These are phyloP conservation scores for Girardinus metallicus DNA, from an alignment of 2,797 vertebrate species.

Conservation along the genomic window DNA sequence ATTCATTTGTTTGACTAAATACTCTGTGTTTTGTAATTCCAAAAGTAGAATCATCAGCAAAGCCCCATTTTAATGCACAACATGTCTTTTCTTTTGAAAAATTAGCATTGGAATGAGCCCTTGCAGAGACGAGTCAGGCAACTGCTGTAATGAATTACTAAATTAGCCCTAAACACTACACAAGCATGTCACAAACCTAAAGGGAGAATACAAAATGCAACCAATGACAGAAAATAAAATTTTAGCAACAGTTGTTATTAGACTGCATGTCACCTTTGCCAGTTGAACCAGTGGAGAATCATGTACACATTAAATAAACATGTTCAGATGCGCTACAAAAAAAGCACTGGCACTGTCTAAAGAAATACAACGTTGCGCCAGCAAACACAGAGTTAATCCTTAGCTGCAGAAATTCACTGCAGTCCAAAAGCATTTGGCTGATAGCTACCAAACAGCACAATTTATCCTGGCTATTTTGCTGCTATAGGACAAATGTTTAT, in stretches of 20 bases:
- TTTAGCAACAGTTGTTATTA: conserved; percentile 70
- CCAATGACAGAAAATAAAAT: conserved; percentile 69
- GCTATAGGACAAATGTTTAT: conserved; percentile 71
- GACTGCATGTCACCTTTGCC: conserved; percentile 64
- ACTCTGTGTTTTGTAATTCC: conserved; percentile 45
- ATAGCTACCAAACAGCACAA: conserved; percentile 85
- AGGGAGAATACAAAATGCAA: conserved; percentile 70
- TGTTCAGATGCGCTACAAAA: conserved; percentile 72
- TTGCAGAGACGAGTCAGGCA: conserved; percentile 84
- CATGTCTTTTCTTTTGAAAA: conserved; percentile 76
- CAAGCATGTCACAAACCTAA: conserved; percentile 77
- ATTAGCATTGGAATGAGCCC: conserved; percentile 81
- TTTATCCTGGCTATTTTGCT: conserved; percentile 72
- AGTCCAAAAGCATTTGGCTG: conserved; percentile 84
- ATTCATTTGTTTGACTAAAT: conserved; percentile 78
- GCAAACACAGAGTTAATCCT: conserved; percentile 84
- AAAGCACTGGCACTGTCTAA: conserved; percentile 71
- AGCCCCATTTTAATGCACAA: conserved; percentile 77
- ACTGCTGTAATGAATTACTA: conserved; percentile 83
- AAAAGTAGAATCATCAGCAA: conserved; percentile 76
- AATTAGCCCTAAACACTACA: conserved; percentile 86
- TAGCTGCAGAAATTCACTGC: conserved; percentile 89
- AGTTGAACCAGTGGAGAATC: conserved; percentile 59
- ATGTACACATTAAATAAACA: conserved; percentile 74
- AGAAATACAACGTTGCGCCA: conserved; percentile 69